These are phyloP conservation scores for Cataglyphis rosenhaueri DNA, from an alignment of 2,888 invertebrate genomes.

Conservation along the genomic window DNA sequence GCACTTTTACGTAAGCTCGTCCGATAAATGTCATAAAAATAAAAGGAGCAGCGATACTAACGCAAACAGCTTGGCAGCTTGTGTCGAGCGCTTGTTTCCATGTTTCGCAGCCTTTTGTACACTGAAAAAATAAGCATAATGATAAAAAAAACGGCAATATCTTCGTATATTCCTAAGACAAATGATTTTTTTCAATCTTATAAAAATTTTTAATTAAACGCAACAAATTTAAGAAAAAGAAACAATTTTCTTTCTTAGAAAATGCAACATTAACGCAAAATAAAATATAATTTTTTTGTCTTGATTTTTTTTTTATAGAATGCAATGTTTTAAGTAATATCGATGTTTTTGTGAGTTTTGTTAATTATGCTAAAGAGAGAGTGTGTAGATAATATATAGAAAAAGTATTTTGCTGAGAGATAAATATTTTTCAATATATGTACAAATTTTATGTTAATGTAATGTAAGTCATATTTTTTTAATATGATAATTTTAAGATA, in stretches of 20 bases:
- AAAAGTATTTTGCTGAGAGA: not conserved
- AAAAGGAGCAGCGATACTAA: slow-evolving; percentile 87
- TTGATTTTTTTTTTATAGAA: not conserved
- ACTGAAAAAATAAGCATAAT: slow-evolving; percentile 88
- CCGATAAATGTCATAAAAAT: slow-evolving; percentile 49
- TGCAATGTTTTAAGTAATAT: not conserved
- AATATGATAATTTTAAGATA: not conserved
- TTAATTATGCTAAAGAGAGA: not conserved
- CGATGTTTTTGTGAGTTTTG: not conserved
- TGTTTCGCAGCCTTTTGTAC: slow-evolving; percentile 91
- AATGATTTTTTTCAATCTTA: not conserved
- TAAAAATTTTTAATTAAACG: not conserved
- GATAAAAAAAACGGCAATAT: slow-evolving; percentile 28
- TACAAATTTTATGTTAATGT: not conserved
- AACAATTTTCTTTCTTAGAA: not conserved
- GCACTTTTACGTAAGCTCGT: slow-evolving; percentile 13
- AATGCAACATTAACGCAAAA: not conserved
- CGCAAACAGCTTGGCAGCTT: slow-evolving; percentile 93
- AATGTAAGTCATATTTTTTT: not conserved
- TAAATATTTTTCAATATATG: not conserved
- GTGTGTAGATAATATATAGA: not conserved
- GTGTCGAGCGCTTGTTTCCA: slow-evolving; percentile 92
- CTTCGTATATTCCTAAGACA: not conserved
- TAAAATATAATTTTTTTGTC: not conserved
- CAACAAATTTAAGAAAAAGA: too few relatives aligned